phyloP scores from a whole-genome alignment of 2,888 invertebrate genomes.

The Encarsia formosa region DNA sequence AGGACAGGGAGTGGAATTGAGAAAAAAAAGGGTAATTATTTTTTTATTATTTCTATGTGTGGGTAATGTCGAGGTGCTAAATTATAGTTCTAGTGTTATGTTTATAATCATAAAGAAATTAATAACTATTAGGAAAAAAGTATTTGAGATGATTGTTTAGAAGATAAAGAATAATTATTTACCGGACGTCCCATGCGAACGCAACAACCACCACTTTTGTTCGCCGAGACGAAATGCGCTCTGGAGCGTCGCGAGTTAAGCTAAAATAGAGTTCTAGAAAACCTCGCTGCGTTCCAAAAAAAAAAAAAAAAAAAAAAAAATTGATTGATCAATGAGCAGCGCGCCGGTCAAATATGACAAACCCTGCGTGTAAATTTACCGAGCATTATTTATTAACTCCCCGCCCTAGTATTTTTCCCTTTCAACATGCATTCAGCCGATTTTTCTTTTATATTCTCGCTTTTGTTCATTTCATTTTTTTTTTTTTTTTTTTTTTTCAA shows the following conservation, averaged over 20 bases:
- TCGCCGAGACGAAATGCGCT: conserved; percentile 39
- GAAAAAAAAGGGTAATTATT: background rate
- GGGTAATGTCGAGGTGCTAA: conserved; percentile 8
- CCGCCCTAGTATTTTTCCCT: conserved; percentile 22
- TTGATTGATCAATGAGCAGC: conserved; percentile 24
- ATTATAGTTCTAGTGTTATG: conserved; percentile 8
- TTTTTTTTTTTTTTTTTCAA: too few relatives aligned
- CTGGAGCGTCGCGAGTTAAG: conserved; percentile 10
- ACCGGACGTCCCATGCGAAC: conserved; percentile 41
- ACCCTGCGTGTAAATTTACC: conserved; percentile 23
- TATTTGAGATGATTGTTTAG: background rate
- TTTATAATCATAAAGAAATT: too few relatives aligned
- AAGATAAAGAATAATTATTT: conserved; percentile 21
- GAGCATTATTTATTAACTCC: conserved; percentile 22
- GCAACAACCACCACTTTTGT: conserved; percentile 29
- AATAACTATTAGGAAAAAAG: conserved; percentile 11
- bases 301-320: too few relatives aligned
- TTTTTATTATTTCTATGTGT: background rate
- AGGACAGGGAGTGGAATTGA: background rate
- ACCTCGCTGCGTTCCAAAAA: background rate
- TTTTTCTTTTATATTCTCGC: conserved; percentile 28
- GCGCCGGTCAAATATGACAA: conserved; percentile 10
- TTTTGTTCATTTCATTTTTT: conserved; percentile 28
- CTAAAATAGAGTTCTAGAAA: background rate
- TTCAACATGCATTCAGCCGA: conserved; percentile 22